Evolutionary conservation across 1,140 invertebrate genomes (phyloP).

Genomic region (Chionoecetes opilio): DNA sequence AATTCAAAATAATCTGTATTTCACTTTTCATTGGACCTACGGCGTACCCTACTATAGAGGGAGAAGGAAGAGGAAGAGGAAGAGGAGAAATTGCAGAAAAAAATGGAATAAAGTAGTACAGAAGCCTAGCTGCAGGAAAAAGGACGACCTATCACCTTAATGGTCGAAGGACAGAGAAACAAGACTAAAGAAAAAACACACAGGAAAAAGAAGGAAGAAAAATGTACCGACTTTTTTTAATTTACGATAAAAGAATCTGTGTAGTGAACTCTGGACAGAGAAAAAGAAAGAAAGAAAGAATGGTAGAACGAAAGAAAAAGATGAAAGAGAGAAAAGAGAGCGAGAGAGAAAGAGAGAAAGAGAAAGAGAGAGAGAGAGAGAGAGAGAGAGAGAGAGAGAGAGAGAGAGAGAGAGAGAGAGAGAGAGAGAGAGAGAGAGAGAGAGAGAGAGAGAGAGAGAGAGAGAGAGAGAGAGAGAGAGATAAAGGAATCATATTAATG

Average conservation of each 20-base stretch:
- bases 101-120: no score
- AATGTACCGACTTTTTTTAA: no score
- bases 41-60: no score
- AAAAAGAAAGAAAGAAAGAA: neutral
- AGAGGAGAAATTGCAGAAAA: no score
- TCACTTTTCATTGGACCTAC: no score
- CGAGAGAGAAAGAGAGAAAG: neutral
- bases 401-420: neutral
- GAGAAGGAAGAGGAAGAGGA: no score
- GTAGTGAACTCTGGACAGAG: no score
- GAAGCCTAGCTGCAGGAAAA: no score
- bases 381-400: neutral
- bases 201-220: neutral
- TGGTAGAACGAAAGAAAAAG: no score
- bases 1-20: no score
- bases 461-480: slow-evolving; percentile 27
- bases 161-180: neutral
- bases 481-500: neutral
- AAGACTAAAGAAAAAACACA: neutral
- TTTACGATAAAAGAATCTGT: no score
- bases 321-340: neutral
- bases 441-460: neutral
- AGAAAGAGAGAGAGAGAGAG: neutral
- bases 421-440: neutral
- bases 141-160: neutral